Conservation (phyloP, 2,888 invertebrate genomes). For the Eugnorisma glareosa region DNA sequence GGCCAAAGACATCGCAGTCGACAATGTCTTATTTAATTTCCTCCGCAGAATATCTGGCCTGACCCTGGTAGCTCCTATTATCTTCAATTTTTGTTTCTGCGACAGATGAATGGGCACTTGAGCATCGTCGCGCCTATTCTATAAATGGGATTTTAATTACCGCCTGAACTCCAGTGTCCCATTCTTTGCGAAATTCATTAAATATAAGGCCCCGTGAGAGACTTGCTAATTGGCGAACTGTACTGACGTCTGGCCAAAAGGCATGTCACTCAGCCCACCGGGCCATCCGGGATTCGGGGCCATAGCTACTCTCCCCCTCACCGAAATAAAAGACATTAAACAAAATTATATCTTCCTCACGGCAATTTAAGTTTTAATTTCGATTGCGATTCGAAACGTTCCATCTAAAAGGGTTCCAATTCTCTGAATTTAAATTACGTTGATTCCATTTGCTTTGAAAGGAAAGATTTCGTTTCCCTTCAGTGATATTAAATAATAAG, state of each 20-base stretch:
- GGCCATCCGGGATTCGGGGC: slow-evolving; percentile 36
- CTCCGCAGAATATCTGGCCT: slow-evolving; percentile 24
- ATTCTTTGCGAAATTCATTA: slow-evolving; percentile 79
- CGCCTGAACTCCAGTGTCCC: slow-evolving; percentile 70
- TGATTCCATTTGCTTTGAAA: slow-evolving; percentile 72
- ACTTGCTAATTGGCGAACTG: slow-evolving; percentile 78
- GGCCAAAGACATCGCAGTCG: slow-evolving; percentile 8
- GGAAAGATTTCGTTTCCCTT: slow-evolving; percentile 60
- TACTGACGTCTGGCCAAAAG: slow-evolving; percentile 75
- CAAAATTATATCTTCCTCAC: slow-evolving; percentile 75
- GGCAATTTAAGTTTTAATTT: slow-evolving; percentile 76
- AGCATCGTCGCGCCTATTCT: slow-evolving; percentile 68
- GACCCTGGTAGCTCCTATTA: slow-evolving; percentile 48
- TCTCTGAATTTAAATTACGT: slow-evolving; percentile 71
- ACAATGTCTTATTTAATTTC: slow-evolving; percentile 38
- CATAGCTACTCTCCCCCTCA: slow-evolving; percentile 61
- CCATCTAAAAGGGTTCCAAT: slow-evolving; percentile 73
- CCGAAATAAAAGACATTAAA: slow-evolving; percentile 64
- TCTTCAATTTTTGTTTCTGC: slow-evolving; percentile 65
- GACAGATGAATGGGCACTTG: slow-evolving; percentile 64
- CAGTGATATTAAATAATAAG: slow-evolving; percentile 39
- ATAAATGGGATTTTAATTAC: slow-evolving; percentile 82
- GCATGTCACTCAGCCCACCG: slow-evolving; percentile 70
- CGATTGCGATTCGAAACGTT: slow-evolving; percentile 57
- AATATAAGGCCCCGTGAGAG: slow-evolving; percentile 70